Evolutionary conservation across 2,113 vertebrate species (phyloP).

Genomic region (Pelodiscus sinensis): DNA sequence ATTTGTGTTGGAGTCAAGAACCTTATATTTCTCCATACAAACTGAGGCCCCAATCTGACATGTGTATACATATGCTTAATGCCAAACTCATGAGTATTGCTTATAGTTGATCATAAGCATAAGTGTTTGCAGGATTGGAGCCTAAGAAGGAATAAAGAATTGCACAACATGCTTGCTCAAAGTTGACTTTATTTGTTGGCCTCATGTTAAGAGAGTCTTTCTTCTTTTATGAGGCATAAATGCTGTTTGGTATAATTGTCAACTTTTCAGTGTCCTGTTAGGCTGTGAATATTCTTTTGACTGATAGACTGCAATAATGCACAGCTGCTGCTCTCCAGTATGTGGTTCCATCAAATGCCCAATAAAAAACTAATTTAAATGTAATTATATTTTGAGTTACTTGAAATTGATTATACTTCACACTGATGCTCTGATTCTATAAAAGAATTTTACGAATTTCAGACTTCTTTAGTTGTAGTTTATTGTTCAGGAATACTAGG

Average conservation of each 20-base stretch:
- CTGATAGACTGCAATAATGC: neutral
- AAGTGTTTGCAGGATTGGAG: neutral
- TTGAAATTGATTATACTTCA: neutral
- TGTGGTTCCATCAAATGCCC: fast-evolving
- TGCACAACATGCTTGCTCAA: neutral
- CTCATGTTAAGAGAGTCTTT: neutral
- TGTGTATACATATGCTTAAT: fast-evolving
- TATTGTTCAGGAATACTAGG: neutral
- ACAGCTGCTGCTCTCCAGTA: neutral
- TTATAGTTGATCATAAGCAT: neutral
- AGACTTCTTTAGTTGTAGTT: neutral
- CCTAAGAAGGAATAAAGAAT: neutral
- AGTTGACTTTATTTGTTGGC: neutral
- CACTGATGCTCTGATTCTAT: neutral
- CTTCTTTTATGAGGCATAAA: neutral
- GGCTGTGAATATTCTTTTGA: neutral
- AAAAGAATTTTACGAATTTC: neutral
- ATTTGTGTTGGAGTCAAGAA: neutral
- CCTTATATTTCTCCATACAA: neutral
- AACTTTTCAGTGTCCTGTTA: neutral
- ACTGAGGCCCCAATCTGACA: neutral
- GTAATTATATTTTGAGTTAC: neutral
- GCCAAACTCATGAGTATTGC: neutral
- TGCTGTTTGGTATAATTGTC: neutral
- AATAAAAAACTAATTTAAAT: neutral